A percentile compares a stretch with the other conserved stretches of the same genome.
Conservation (phyloP, 1,140 invertebrate genomes). For the Capitella teleta region DNA sequence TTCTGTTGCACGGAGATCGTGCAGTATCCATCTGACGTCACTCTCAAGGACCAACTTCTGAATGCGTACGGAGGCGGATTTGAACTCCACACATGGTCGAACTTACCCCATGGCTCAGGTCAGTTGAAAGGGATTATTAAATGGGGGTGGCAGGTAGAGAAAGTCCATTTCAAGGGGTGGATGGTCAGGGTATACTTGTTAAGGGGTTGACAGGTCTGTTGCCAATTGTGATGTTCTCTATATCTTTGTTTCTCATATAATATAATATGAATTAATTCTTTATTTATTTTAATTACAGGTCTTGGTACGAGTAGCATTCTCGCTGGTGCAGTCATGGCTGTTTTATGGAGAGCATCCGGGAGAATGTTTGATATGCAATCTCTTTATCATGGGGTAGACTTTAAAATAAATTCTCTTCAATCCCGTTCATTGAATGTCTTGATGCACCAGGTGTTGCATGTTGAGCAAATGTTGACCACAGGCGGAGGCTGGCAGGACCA, state of each 20-base stretch:
- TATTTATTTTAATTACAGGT: constrained; percentile 19
- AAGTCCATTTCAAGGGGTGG: too few species aligned
- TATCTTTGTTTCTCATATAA: too few species aligned
- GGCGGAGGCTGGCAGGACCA: constrained; percentile 51
- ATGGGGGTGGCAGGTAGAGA: too few species aligned
- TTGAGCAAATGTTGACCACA: constrained; percentile 49
- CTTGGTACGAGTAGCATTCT: constrained; percentile 49
- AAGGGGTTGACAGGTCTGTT: too few species aligned
- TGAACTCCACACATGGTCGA: constrained; percentile 45
- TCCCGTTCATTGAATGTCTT: neutral
- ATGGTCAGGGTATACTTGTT: too few species aligned
- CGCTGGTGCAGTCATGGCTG: constrained; percentile 41
- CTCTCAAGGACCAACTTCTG: constrained; percentile 38
- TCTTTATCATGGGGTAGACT: constrained; percentile 38
- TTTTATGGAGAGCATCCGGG: constrained; percentile 41
- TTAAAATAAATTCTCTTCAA: neutral
- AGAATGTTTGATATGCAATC: constrained; percentile 25
- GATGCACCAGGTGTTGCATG: constrained; percentile 37
- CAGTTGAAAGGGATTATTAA: constrained; percentile 1
- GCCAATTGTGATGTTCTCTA: too few species aligned
- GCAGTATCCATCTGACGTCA: constrained; percentile 20
- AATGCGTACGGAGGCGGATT: constrained; percentile 41
- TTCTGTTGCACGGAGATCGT: constrained; percentile 43
- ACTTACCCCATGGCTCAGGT: constrained; percentile 47
- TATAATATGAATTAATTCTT: neutral